Evolutionary conservation across 2,797 vertebrate species (phyloP).

Genomic region (Mergus octosetaceus): DNA sequence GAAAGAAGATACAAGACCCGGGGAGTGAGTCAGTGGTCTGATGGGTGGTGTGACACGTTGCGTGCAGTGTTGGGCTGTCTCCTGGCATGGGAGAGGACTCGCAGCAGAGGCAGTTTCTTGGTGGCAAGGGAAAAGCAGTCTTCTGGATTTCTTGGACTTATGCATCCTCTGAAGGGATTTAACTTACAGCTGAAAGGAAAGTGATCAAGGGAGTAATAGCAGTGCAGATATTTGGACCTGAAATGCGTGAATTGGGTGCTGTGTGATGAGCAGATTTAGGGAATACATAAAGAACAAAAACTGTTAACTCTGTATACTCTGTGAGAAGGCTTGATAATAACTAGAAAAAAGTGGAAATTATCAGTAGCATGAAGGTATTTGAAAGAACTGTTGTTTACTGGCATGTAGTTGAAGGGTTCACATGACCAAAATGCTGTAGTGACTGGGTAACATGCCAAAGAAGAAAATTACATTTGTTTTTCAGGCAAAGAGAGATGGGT

Average conservation of each 20-base stretch:
- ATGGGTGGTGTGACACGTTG: background rate
- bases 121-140: background rate
- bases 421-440: background rate
- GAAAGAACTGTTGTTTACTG: background rate
- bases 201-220: background rate
- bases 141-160: background rate
- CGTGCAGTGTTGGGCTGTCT: background rate
- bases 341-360: background rate
- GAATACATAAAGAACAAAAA: background rate
- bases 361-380: background rate
- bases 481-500: background rate
- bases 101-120: background rate
- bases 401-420: background rate
- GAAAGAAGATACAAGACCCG: background rate
- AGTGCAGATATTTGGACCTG: background rate
- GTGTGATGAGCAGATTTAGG: background rate
- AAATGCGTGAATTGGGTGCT: background rate
- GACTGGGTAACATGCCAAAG: background rate
- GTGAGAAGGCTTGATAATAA: background rate
- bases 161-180: background rate
- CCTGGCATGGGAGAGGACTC: background rate
- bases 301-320: background rate
- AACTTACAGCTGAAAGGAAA: background rate
- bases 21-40: background rate
- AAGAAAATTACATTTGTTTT: conserved; percentile 4